These are phyloP conservation scores for Carposina sasakii DNA, from an alignment of 1,140 invertebrate genomes.

Conservation along the genomic window DNA sequence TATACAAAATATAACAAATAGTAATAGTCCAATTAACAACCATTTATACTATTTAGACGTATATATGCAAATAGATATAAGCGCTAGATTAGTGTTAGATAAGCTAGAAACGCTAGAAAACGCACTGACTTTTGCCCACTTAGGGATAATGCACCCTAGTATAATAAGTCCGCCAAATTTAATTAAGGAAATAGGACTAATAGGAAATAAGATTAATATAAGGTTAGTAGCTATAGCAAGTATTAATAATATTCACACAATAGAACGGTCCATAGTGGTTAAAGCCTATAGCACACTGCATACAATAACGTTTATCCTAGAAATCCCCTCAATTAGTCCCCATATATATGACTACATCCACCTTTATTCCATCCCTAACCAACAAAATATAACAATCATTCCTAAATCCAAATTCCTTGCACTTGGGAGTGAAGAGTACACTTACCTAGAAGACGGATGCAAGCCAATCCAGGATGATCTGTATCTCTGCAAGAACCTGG, in stretches of 20 bases:
- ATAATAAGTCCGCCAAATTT: background rate
- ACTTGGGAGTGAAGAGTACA: conserved; percentile 1
- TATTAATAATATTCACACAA: background rate
- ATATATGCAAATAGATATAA: background rate
- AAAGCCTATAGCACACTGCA: background rate
- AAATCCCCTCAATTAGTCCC: background rate
- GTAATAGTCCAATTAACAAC: background rate
- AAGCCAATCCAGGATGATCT: background rate
- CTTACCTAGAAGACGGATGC: background rate
- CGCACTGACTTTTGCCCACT: background rate
- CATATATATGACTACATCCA: background rate
- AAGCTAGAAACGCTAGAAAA: background rate
- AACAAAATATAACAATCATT: background rate
- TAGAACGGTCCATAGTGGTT: background rate
- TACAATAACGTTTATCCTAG: background rate
- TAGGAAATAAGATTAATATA: background rate
- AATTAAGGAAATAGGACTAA: background rate
- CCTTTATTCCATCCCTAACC: background rate
- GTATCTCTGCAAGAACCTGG: background rate
- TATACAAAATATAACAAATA: background rate
- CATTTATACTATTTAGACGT: background rate
- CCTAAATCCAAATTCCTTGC: conserved; percentile 1
- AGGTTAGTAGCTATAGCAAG: background rate
- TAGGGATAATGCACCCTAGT: background rate
- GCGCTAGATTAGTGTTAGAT: background rate